These are phyloP conservation scores for Elymnias hypermnestra DNA, from an alignment of 1,140 invertebrate genomes.

Conservation along the genomic window DNA sequence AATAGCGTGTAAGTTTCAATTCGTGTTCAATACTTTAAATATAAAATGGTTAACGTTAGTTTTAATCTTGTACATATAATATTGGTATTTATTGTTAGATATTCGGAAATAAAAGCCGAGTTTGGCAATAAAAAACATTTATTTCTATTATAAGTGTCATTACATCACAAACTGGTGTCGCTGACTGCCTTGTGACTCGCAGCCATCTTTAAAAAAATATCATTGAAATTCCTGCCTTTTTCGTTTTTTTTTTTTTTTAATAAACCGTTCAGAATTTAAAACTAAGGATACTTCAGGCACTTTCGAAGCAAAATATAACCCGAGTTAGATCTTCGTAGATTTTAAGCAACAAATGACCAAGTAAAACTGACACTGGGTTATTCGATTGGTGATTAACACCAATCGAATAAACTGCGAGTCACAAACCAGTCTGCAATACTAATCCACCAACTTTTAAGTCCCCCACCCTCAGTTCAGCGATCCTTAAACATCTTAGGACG, in stretches of 20 bases:
- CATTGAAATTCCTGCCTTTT: not conserved
- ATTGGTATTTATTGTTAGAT: constrained; percentile 56
- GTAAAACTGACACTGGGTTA: too few species aligned
- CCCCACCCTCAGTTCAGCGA: constrained; percentile 11
- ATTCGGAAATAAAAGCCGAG: constrained; percentile 55
- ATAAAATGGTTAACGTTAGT: not conserved
- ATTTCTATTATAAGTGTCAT: constrained; percentile 41
- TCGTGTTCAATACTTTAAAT: constrained; percentile 47
- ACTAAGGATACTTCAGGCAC: too few species aligned
- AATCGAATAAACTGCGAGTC: too few species aligned
- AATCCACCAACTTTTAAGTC: not conserved
- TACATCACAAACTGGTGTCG: constrained; percentile 19
- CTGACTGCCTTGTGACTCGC: not conserved
- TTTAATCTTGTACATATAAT: constrained; percentile 26
- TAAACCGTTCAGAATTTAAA: too few species aligned
- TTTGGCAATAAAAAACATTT: constrained; percentile 69
- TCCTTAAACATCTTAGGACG: not conserved
- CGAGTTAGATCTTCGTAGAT: not conserved
- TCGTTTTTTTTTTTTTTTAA: not conserved
- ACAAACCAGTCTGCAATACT: constrained; percentile 2
- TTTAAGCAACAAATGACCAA: too few species aligned
- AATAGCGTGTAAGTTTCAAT: too few species aligned
- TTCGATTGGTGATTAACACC: too few species aligned
- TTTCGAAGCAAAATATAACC: too few species aligned
- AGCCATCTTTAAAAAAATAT: not conserved